Evolutionary conservation across 2,888 invertebrate species (phyloP), one percentile per base, ranked within the genome.

Genomic region (Amiota minor): DNA sequence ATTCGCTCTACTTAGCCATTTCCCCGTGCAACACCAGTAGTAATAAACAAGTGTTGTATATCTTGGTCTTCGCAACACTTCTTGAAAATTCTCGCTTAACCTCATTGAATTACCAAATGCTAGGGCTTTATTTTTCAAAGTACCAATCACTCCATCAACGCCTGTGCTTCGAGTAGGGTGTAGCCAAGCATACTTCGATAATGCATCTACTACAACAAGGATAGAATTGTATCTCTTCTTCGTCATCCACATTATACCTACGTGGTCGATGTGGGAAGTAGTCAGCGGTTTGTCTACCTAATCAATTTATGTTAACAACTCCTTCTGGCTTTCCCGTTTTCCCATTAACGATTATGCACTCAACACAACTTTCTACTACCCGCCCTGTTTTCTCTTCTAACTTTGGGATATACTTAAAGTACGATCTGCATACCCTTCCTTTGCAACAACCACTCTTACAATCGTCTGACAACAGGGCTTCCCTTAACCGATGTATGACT

Each of bases 191-290:
- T 23, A 55, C 46, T 72, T 72, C 46, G 56, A 67, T 23, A 72
- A 72, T 2, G 49, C 62, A 61, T 68, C 72, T 1, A 75, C 64
- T 0, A 74, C 50, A 3, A 55, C 68, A 0, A 76, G 16, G 4
- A 75, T 65, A 20, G 72, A 69, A 9, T 72, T 74, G 14, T 65
- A 72, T 9, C 14, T 11, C 14, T 74, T 76, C 18, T 45, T 70
- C 8, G 53, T 75, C 9, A 62, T 6, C 35, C 73, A 72, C 67
- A 77, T 53, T 11, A 71, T 74, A 10, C 65, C 74, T n/a, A 75
- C 61, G 23, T 74, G 71, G 47, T 75, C 73, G 49, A 73, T 55
- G 23, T 73, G 73, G 20, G 23, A 56, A 9, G 71, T 71, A 1
- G 1, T 6, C 14, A 71, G 20, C 12, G 71, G 59, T n/a, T 59